Conservation (phyloP, 1,140 invertebrate species). For the Neoseiulus cucumeris region DNA sequence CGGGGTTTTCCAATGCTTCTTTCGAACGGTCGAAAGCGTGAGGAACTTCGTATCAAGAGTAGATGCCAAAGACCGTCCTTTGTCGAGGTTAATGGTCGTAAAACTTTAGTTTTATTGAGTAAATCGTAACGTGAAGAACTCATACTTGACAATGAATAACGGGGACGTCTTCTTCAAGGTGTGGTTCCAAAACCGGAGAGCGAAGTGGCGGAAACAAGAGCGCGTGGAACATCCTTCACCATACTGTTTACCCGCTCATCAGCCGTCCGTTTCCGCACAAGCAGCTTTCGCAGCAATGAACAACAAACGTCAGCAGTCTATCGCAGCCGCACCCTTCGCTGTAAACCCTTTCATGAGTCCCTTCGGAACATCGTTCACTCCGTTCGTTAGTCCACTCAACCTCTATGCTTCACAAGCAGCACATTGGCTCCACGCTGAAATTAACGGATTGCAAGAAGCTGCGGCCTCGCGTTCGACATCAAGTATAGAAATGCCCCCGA, state of each 20-base stretch:
- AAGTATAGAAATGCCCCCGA: no score
- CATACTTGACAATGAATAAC: no score
- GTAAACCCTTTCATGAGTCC: background rate
- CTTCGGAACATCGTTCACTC: no score
- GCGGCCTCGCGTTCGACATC: no score
- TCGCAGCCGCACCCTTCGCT: background rate
- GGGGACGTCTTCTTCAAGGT: background rate
- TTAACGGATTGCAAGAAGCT: background rate
- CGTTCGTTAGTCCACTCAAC: background rate
- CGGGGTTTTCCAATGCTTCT: no score
- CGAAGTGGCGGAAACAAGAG: conserved; percentile 7
- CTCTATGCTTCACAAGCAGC: background rate
- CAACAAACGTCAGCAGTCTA: background rate
- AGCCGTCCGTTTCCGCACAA: background rate
- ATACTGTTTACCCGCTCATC: background rate
- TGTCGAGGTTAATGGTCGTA: no score
- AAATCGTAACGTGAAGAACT: no score
- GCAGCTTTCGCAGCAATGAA: background rate
- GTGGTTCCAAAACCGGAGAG: background rate
- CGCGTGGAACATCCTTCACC: background rate
- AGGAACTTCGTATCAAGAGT: no score
- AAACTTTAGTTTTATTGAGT: no score
- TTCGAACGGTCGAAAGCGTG: no score
- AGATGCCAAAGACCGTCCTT: no score
- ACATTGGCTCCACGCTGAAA: background rate